Evolutionary conservation across 2,888 invertebrate genomes (phyloP).

Genomic region (Beris morrisii): DNA sequence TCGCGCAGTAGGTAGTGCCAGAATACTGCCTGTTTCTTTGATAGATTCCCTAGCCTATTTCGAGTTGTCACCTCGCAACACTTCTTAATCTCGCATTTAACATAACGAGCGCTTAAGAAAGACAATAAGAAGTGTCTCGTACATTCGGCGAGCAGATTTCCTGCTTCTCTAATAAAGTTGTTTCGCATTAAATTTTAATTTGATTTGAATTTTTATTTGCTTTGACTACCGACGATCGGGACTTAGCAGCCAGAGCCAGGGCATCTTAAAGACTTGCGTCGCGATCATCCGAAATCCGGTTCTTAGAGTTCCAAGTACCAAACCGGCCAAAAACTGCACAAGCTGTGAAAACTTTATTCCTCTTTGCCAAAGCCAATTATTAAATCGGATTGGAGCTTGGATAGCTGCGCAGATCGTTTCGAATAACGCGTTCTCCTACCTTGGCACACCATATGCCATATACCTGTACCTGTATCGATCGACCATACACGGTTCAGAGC

Average conservation of each 20-base stretch:
- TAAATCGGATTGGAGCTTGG: slow-evolving; percentile 7
- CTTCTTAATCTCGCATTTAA: no score
- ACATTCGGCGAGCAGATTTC: slow-evolving; percentile 1
- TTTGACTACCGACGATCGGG: background rate
- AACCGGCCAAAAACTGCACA: background rate
- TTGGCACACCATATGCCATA: background rate
- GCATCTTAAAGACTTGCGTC: background rate
- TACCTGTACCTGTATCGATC: background rate
- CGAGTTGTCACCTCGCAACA: no score
- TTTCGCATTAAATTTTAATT: slow-evolving; percentile 20
- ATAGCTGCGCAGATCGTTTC: slow-evolving; percentile 9
- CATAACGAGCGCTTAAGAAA: no score
- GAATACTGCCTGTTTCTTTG: no score
- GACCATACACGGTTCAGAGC: background rate
- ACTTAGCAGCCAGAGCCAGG: no score
- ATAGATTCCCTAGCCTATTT: no score
- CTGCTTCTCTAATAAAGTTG: background rate
- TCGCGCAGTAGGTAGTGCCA: no score
- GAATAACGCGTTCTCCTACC: slow-evolving; percentile 13
- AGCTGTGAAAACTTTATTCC: slow-evolving; percentile 5
- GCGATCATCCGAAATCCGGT: slow-evolving; percentile 5
- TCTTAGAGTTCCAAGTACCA: slow-evolving; percentile 6
- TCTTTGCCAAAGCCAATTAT: slow-evolving; percentile 16
- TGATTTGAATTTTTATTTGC: slow-evolving; percentile 16
- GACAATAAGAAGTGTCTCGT: no score